phyloP scores from a whole-genome alignment of 2,888 invertebrate species.

The Plagiodera versicolora region DNA sequence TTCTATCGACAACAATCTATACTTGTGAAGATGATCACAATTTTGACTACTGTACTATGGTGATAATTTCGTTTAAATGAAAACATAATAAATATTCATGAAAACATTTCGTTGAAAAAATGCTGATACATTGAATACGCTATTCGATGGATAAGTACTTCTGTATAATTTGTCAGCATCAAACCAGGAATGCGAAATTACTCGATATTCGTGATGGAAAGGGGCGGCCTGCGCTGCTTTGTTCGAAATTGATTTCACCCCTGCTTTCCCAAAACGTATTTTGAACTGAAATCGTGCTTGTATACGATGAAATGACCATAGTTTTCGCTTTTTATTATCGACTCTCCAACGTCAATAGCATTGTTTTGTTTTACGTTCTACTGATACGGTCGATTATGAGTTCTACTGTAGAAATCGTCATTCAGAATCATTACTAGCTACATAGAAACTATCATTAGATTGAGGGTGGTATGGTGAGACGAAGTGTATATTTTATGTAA shows the following conservation, averaged over 20 bases:
- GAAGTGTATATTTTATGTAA: constrained; percentile 12
- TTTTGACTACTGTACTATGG: too few relatives aligned
- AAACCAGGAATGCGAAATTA: constrained; percentile 26
- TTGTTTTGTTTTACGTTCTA: constrained; percentile 20
- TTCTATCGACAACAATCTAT: too few relatives aligned
- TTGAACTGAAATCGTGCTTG: constrained; percentile 27
- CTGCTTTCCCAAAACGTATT: constrained; percentile 25
- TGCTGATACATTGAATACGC: constrained; percentile 15
- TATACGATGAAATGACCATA: constrained; percentile 24
- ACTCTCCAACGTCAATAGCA: constrained; percentile 9
- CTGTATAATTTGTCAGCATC: constrained; percentile 21
- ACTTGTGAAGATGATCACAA: too few relatives aligned
- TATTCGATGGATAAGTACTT: constrained; percentile 19
- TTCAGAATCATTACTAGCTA: not conserved
- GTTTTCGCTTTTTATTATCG: constrained; percentile 21
- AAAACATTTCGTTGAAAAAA: constrained; percentile 19
- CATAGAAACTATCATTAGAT: not conserved
- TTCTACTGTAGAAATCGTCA: not conserved
- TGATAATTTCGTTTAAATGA: too few relatives aligned
- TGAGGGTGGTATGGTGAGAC: constrained; percentile 5
- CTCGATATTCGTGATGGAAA: constrained; percentile 18
- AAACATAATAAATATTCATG: constrained; percentile 7
- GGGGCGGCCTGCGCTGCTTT: constrained; percentile 24
- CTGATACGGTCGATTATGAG: constrained; percentile 2
- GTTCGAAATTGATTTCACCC: constrained; percentile 28